Evolutionary conservation across 2,113 vertebrate genomes (phyloP), one percentile per base, ranked within the genome.

Genomic region (Rhinolophus sinicus): DNA sequence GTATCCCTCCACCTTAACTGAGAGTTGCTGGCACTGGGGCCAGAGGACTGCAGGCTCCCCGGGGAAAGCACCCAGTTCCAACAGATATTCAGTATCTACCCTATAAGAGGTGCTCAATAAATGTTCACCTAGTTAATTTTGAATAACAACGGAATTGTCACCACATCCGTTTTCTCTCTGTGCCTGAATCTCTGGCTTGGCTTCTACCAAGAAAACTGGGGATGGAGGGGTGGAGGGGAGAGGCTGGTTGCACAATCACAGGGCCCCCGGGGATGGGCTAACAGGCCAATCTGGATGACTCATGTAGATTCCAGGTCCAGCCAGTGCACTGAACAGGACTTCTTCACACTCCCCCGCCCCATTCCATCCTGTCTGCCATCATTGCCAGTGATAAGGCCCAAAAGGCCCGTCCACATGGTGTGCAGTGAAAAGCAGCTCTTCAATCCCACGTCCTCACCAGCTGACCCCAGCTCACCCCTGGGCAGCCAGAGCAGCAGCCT

Each of bases 261-360:
- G 54, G 64, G 26, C 40, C 77, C 70, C 44, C 2, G 24, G 92
- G 89, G 78, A 52, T 4, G 28, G 54, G 54, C 58, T 52, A 11
- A 18, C 65, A 80, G 92, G 77, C 86, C 80, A 72, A 5, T 60
- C 38, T 88, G 30, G 12, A 94, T 95, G 96, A 97, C 64, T 90
- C 95, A 92, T 1, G 22, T 0, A 0, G 80, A 94, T 69, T 94
- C 88, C 35, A 69, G 80, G 75, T 90, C 96, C 92, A 21, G 84
- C 30, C 47, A 54, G 81, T 5, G 19, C 7, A 40, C 50, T 0
- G 40, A 35, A 33, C 0, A 0, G 35, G 35, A 15, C 69, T 3
- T 33, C 80, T 54, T 15, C 3, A 0, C 33, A 35, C 52, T 64
- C 72, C 65, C 54, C 72, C 12, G 0, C 92, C 62, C 81, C 86